Conservation (phyloP, 2,113 vertebrate genomes). For the Poecilia latipinna region DNA sequence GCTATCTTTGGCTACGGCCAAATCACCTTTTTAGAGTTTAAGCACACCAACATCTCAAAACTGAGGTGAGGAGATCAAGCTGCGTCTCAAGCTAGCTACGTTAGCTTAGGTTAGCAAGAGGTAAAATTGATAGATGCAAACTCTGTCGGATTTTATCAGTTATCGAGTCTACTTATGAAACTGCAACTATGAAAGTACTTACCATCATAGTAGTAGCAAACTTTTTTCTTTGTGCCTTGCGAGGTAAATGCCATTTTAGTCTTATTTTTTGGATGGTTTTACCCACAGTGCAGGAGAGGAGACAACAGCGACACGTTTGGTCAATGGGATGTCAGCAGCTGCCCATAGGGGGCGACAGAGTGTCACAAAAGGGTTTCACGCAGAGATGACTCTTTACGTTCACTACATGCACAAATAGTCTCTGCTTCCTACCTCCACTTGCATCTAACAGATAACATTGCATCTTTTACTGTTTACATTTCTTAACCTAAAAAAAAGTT, state of each 20-base stretch:
- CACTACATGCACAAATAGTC: neutral
- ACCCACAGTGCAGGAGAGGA: slow-evolving; percentile 45
- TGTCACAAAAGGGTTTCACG: rapidly evolving
- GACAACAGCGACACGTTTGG: slow-evolving; percentile 28
- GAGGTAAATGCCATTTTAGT: slow-evolving; percentile 79
- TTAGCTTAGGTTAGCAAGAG: slow-evolving; percentile 59
- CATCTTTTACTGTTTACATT: too few relatives aligned
- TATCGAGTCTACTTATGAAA: neutral
- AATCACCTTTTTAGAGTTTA: neutral
- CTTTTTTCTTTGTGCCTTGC: slow-evolving; percentile 93
- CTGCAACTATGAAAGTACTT: slow-evolving; percentile 45
- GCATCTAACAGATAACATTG: too few relatives aligned
- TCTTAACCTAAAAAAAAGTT: too few relatives aligned
- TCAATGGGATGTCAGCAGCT: neutral
- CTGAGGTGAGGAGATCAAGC: slow-evolving; percentile 31
- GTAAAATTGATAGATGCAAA: slow-evolving; percentile 38
- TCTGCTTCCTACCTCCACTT: too few relatives aligned
- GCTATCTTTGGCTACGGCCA: rapidly evolving
- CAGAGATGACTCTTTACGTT: too few relatives aligned
- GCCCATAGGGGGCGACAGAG: slow-evolving; percentile 47
- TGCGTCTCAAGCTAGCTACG: slow-evolving; percentile 58
- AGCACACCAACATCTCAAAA: neutral
- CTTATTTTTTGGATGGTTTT: slow-evolving; percentile 44
- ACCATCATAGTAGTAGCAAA: slow-evolving; percentile 98
- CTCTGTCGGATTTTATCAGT: neutral